Conservation (phyloP, 2,888 invertebrate genomes). For the Muschampia plurimacula region DNA sequence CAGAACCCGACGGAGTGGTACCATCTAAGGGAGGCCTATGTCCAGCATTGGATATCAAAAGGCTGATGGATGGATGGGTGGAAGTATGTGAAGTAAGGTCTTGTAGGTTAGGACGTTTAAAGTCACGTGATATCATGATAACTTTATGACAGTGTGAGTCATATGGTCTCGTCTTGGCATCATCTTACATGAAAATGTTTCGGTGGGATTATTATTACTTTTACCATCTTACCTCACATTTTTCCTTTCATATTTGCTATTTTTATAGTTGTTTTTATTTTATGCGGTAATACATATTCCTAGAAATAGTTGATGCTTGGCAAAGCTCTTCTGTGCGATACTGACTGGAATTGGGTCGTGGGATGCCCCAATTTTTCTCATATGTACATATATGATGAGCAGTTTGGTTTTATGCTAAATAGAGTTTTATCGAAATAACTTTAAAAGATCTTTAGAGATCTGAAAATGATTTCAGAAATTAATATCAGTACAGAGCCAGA, state of each 20-base stretch:
- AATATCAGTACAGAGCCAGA: no score
- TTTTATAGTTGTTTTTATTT: background rate
- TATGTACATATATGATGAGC: background rate
- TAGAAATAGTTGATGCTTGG: background rate
- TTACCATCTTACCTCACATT: background rate
- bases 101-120: no score
- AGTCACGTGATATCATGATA: no score
- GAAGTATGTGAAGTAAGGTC: no score
- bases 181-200: no score
- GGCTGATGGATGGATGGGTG: no score
- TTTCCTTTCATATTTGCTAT: background rate
- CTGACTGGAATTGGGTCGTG: conserved; percentile 27
- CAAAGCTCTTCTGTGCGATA: background rate
- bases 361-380: conserved; percentile 19
- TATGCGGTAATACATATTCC: background rate
- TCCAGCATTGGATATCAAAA: no score
- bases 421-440: background rate
- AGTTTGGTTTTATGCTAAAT: conserved; percentile 10
- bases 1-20: no score
- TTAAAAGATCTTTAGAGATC: background rate
- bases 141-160: no score
- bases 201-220: background rate
- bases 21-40: no score
- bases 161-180: no score
- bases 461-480: background rate